Conservation (phyloP, 92 coral and sea anemone genomes). For the Phymanthus crucifer region DNA sequence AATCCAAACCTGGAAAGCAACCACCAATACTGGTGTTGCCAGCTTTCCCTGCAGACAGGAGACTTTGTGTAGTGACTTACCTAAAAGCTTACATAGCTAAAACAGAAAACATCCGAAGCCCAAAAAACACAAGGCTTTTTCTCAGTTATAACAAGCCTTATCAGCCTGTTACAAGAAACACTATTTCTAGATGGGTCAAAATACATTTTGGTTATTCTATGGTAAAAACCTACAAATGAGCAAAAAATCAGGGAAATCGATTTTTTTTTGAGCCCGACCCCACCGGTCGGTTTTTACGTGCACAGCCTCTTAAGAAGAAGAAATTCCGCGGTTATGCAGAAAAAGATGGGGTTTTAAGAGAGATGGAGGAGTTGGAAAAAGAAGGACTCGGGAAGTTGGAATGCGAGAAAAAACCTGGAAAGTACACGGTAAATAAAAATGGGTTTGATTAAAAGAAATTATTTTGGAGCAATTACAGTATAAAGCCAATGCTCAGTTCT, state of each 20-base stretch:
- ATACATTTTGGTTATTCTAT: too few relatives aligned
- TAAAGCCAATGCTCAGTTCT: too few relatives aligned
- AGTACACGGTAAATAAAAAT: background rate
- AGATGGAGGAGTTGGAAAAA: background rate
- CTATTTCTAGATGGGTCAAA: constrained; percentile 30
- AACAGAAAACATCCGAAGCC: constrained; percentile 11
- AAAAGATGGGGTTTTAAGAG: background rate
- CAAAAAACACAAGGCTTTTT: constrained; percentile 6
- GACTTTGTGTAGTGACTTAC: constrained; percentile 25
- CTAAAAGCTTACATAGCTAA: constrained; percentile 4
- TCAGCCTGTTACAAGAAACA: constrained; percentile 18
- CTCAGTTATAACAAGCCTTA: constrained; percentile 16
- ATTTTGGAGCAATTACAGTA: too few relatives aligned
- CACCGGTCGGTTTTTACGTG: too few relatives aligned
- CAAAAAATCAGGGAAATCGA: too few relatives aligned
- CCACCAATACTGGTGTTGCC: constrained; percentile 15
- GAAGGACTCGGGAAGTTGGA: background rate
- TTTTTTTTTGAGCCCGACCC: background rate
- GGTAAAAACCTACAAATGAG: too few relatives aligned
- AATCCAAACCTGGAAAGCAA: constrained; percentile 16
- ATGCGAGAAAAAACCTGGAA: constrained; percentile 10
- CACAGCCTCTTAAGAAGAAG: too few relatives aligned
- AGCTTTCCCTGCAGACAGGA: constrained; percentile 18
- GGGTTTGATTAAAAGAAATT: too few relatives aligned
- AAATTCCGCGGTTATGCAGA: background rate